Percentiles rank a stretch among this genome's conserved stretches.
phyloP scores from a whole-genome alignment of 1,140 invertebrate species.

The Drosophila burlai region DNA sequence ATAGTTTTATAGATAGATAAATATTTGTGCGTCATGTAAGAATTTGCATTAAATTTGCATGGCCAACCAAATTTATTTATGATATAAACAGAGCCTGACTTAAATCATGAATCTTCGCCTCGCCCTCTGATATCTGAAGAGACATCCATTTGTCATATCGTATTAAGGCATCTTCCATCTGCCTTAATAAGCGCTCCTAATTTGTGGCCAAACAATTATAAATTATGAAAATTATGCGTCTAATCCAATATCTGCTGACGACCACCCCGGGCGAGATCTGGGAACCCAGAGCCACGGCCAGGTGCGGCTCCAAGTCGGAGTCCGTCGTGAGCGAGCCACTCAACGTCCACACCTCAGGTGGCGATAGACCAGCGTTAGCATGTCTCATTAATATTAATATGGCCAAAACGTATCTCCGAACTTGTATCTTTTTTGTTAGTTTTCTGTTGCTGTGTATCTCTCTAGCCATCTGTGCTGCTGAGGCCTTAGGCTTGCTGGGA shows the following conservation, averaged over 20 bases:
- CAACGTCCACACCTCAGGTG: conserved; percentile 71
- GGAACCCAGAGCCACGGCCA: conserved; percentile 1
- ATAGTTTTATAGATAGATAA: background rate
- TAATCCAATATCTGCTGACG: conserved; percentile 19
- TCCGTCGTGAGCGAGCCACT: conserved; percentile 44
- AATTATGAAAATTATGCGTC: conserved; percentile 47
- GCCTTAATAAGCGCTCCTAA: conserved; percentile 37
- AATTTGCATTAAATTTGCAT: conserved; percentile 27
- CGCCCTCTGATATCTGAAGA: background rate
- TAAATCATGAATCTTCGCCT: background rate
- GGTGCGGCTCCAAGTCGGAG: conserved; percentile 35
- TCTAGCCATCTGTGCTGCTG: conserved; percentile 13
- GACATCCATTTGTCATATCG: conserved; percentile 24
- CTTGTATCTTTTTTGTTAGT: conserved; percentile 17
- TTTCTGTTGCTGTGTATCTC: conserved; percentile 21
- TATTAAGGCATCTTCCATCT: background rate
- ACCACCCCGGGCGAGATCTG: conserved; percentile 28
- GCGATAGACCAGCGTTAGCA: conserved; percentile 61
- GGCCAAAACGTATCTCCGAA: conserved; percentile 35
- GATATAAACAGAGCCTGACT: conserved; percentile 9
- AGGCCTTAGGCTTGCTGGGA: conserved; percentile 19
- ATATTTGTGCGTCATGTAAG: conserved; percentile 6
- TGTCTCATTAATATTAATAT: conserved; percentile 81
- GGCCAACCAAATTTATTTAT: conserved; percentile 9
- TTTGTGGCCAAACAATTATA: conserved; percentile 47